Base-by-base conservation (phyloP, 2,797 vertebrate genomes). In the Saguinus oedipus region DNA sequence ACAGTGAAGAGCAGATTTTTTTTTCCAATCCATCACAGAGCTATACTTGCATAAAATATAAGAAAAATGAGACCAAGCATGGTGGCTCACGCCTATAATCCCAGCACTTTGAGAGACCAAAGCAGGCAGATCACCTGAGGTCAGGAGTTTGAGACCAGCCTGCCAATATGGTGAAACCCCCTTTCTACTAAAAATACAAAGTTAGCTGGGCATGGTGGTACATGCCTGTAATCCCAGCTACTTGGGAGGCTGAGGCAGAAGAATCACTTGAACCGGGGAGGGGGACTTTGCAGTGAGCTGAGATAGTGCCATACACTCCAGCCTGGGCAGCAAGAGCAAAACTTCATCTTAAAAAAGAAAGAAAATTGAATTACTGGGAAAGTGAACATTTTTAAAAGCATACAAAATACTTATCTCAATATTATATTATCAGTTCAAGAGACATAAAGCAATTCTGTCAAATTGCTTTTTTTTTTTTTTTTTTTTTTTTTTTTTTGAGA, bases 321-420 rank as follows among this genome's bases (percentile, higher is more conserved):
- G 61, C 30, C 61, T 64, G 30, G 14, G 61, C 14, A 64, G 20
- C 36, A 72, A 7, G 30, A 64, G 30, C 15, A 15, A 64, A 64
- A 64, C 30, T 33, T 64, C 7, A 6, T 55, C 53, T 55, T 20
- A 55, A 55, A 55, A 55, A 55, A 50, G 59, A 30, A 78, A 46
- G 42, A 68, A 78, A 72, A 96, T 50, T 27, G 79, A 80, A 42
- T 79, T 74, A 53, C n/a, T 55, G 89, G 27, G 20, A 88, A 95
- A 94, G 76, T 72, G 36, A 70, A 88, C 70, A 50, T 75, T 59
- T 74, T 24, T 7, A 46, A 80, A 84, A 81, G 33, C 22, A 81
- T 30, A 48, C 8, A 6, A 46, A 59, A 68, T 55, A 48, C 4
- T 55, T 55, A 5, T 79, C 80, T 86, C 33, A 20, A 46, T 57